A percentile compares a stretch with the other conserved stretches of the same genome.
These are phyloP conservation scores for Chaetodon auriga DNA, from an alignment of 2,113 vertebrate species.

Conservation along the genomic window DNA sequence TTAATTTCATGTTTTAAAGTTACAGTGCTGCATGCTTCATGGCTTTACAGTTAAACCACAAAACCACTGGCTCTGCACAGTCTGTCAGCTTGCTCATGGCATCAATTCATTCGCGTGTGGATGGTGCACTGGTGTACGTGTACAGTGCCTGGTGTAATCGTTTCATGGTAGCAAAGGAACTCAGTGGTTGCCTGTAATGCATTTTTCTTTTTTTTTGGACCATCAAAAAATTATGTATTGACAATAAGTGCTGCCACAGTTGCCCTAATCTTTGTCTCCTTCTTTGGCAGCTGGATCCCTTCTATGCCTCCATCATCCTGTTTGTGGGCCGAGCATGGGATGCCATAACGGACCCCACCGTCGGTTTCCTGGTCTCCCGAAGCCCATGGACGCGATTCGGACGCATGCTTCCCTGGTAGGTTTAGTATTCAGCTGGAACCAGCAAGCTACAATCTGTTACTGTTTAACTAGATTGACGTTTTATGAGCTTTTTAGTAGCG, in stretches of 20 bases:
- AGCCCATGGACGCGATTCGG: slow-evolving; percentile 92
- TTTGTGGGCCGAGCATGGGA: slow-evolving; percentile 96
- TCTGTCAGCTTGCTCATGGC: neutral
- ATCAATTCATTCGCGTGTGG: neutral
- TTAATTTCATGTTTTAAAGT: neutral
- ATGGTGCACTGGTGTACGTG: neutral
- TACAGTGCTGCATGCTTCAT: neutral
- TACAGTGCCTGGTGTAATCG: too few relatives aligned
- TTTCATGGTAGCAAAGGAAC: neutral
- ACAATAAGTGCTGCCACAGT: neutral
- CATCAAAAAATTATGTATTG: neutral
- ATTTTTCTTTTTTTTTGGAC: too few relatives aligned
- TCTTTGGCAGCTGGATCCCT: slow-evolving; percentile 87
- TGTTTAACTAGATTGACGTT: neutral
- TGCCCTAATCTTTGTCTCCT: slow-evolving; percentile 17
- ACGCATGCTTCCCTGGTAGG: slow-evolving; percentile 95
- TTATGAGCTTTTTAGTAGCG: neutral
- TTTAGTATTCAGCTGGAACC: neutral
- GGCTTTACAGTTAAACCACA: neutral
- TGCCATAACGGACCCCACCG: slow-evolving; percentile 93
- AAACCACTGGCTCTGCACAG: neutral
- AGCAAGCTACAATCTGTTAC: neutral
- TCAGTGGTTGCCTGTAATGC: neutral
- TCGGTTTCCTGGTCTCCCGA: slow-evolving; percentile 95
- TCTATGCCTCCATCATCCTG: slow-evolving; percentile 95